Conservation (phyloP, 1,140 invertebrate genomes). For the Scaptomyza pallida region DNA sequence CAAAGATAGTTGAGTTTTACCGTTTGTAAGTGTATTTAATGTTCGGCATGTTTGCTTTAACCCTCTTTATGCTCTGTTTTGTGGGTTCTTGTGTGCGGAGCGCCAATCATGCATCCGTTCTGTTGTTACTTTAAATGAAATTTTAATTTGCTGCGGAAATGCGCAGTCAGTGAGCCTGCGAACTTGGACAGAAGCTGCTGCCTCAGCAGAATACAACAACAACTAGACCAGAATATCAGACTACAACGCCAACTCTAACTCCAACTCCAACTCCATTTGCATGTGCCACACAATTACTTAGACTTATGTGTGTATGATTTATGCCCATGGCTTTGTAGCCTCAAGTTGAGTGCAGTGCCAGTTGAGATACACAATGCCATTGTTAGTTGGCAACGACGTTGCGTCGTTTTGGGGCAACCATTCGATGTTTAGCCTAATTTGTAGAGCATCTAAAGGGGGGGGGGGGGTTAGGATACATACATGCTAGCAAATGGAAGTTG, state of each 20-base stretch:
- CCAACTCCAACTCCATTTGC: background rate
- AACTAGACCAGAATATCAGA: background rate
- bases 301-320: conserved; percentile 79
- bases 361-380: conserved; percentile 21
- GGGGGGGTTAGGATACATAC: background rate
- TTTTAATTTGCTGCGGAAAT: conserved; percentile 83
- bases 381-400: background rate
- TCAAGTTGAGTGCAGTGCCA: background rate
- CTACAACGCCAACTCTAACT: conserved; percentile 2
- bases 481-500: conserved; percentile 19
- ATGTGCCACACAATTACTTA: conserved; percentile 73
- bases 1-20: too few relatives aligned
- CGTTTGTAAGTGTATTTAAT: too few relatives aligned
- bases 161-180: conserved; percentile 71
- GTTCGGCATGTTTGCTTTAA: too few relatives aligned
- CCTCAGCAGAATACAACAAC: conserved; percentile 31
- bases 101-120: conserved; percentile 55
- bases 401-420: too few relatives aligned
- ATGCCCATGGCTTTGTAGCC: conserved; percentile 48
- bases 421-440: conserved; percentile 71
- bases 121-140: conserved; percentile 72
- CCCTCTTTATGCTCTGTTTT: background rate
- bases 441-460: conserved; percentile 26
- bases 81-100: background rate
- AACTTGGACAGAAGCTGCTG: conserved; percentile 65